Base-by-base conservation (phyloP, 2,113 vertebrate species). In the Xenus cinereus region DNA sequence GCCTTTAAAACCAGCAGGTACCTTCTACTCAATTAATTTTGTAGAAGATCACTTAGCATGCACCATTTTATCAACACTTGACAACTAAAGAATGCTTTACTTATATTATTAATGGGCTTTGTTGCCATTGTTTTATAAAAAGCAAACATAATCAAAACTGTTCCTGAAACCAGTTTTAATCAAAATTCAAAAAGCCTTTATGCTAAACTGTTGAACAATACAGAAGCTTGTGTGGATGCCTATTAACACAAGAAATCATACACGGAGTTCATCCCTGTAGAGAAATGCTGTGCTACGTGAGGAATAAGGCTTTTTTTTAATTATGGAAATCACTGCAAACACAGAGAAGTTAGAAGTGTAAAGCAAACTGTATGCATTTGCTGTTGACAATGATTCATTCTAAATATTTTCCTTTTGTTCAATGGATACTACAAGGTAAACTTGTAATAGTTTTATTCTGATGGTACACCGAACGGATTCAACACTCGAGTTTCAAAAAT, bases 21-120 rank as follows among this genome's bases (percentile, higher is more conserved):
- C 30, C 54, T 81, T 77, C 86, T 92, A 67, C 63, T 98, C 91
- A 95, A 96, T 98, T 97, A 98, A 97, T 97, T 96, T 96, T 56
- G 3, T 53, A 60, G 92, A 90, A 96, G 87, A 95, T 97, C 60
- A 75, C 76, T 87, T 95, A 92, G 80, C 76, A 95, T 72, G 83
- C 50, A 57, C 5, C 66, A 50, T 94, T 80, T 98, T 89, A 96
- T 91, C 71, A 94, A 18, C 51, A 89, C 33, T 83, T 89, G 43
- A 92, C 51, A 96, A 85, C 54, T 53, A 26, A 90, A 76, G 59
- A 90, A 41, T 90, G 71, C 75, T 96, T 90, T 66, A 9, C 56
- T 72, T 77, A 10, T 50, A 85, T 32, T n/a, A 89, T 26, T 84
- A 73, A 21, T 1, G 8, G 0, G 26, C 62, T 86, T 91, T 78